Evolutionary conservation across 1,140 invertebrate species (phyloP).

Genomic region (Matsumurasca onukii): DNA sequence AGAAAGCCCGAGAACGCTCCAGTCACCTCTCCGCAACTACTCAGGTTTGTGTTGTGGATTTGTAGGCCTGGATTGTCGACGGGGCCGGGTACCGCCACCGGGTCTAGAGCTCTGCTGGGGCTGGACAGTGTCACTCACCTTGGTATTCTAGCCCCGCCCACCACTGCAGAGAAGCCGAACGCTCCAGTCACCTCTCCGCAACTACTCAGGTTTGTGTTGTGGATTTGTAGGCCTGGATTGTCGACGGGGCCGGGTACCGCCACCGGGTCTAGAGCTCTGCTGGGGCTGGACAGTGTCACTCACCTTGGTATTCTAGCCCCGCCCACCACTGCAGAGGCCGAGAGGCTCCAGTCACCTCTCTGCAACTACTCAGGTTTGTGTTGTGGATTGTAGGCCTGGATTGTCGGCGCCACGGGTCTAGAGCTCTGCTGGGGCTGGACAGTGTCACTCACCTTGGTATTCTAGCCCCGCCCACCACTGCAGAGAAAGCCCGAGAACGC

Average conservation of each 20-base stretch:
- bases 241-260: too few relatives aligned
- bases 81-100: too few relatives aligned
- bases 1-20: neutral
- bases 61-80: too few relatives aligned
- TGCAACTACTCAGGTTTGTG: too few relatives aligned
- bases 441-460: neutral
- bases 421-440: slow-evolving; percentile 3
- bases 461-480: slow-evolving; percentile 8
- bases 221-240: too few relatives aligned
- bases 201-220: neutral
- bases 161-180: neutral
- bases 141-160: neutral
- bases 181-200: neutral
- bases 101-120: slow-evolving; percentile 1
- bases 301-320: neutral
- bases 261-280: neutral
- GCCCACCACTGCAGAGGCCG: slow-evolving; percentile 5
- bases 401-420: too few relatives aligned
- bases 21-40: too few relatives aligned
- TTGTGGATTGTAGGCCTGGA: too few relatives aligned
- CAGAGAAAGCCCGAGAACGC: neutral
- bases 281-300: slow-evolving; percentile 3
- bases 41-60: too few relatives aligned
- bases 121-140: slow-evolving; percentile 2
- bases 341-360: too few relatives aligned